Base-by-base conservation (phyloP, 2,888 invertebrate species). In the Cheilosia vernalis region DNA sequence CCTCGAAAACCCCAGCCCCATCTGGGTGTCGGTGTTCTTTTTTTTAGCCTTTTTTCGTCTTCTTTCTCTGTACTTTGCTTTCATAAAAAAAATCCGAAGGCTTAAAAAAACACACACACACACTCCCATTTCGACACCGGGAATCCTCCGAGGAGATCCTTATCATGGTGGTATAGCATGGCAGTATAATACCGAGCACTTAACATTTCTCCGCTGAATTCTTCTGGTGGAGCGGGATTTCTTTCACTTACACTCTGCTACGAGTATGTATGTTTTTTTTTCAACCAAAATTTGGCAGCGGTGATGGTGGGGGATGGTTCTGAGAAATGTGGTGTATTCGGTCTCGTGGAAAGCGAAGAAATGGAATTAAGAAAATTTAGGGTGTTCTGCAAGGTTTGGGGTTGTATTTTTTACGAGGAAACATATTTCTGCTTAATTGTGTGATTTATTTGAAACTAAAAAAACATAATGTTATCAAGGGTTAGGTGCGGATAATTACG, bases 181-280 rank as follows among this genome's bases (percentile, higher is more conserved):
- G 73, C 53, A 72, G 77, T 86, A 86, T 81, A 77, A 86, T 77
- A 73, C 85, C 67, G 51, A 82, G 86, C 86, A 86, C 86, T 86
- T 86, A 86, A 86, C 72, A 64, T 81, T 79, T 86, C 82, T 73
- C 82, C 77, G 63, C 77, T 72, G 58, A 77, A 78, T 82, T 78
- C 77, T 73, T 69, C 13, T 72, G 81, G 85, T 79, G 74, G 58
- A 80, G 84, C 53, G 69, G 79, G 60, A 69, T 66, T 55, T 84
- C 67, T 44, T 79, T 30, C 19, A 17, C 30, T 47, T 51, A 53
- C 53, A 61, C 55, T 61, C 40, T 37, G 13, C 13, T 13, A 37
- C 17, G 37, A 17, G 21, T 44, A 15, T 77, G 61, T 55, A 55
- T 69, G 77, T 69, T 55, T 44, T 74, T 74, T 24, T 53, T 49